Conservation (phyloP, 2,888 invertebrate species). For the Temnothorax ravouxi region DNA sequence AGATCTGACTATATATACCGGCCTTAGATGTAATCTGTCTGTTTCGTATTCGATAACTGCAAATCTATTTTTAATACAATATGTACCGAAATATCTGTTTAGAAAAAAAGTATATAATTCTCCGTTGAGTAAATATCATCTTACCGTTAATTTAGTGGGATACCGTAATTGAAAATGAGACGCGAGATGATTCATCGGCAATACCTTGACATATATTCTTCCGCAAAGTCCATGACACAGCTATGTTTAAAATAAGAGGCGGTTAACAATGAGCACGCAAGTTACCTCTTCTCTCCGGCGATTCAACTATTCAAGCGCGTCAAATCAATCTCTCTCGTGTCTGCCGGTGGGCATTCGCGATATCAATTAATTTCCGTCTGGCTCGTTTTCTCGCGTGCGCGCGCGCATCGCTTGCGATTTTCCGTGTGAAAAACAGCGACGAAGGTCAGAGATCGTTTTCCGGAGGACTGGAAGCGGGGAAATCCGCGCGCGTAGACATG, state of each 20-base stretch:
- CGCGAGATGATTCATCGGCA: constrained; percentile 28
- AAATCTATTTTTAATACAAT: neutral
- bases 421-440: constrained; percentile 41
- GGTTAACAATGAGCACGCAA: constrained; percentile 49
- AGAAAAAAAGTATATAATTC: neutral
- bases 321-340: constrained; percentile 50
- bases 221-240: constrained; percentile 45
- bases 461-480: constrained; percentile 26
- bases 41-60: neutral
- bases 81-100: too few species aligned
- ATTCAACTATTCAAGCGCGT: constrained; percentile 56
- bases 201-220: constrained; percentile 52
- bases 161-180: constrained; percentile 25
- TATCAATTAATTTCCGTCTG: constrained; percentile 50
- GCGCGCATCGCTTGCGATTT: constrained; percentile 23
- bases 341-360: constrained; percentile 42
- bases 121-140: neutral
- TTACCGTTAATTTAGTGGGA: constrained; percentile 3
- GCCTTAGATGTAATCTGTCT: neutral
- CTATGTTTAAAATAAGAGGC: constrained; percentile 46
- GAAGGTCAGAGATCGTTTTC: constrained; percentile 43
- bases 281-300: constrained; percentile 35
- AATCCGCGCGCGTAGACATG: neutral
- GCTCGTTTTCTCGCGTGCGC: constrained; percentile 36
- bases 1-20: too few species aligned